Percentiles rank a stretch among this genome's conserved stretches.
phyloP scores from a whole-genome alignment of 2,888 invertebrate species.

The Copidosoma aretas region DNA sequence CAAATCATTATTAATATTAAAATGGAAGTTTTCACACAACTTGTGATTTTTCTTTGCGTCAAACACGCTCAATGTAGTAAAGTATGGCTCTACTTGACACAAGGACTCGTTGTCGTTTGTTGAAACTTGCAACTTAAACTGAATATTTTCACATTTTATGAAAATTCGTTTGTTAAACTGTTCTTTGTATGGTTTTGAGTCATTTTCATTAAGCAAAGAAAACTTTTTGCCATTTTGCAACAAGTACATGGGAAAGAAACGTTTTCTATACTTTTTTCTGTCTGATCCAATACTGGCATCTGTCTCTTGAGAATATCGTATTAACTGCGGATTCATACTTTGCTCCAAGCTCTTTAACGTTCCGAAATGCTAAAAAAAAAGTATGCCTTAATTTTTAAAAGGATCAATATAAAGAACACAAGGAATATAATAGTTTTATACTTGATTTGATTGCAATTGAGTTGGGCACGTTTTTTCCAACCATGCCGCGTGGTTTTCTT shows the following conservation, averaged over 20 bases:
- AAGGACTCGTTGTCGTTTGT: conserved; percentile 78
- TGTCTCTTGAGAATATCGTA: conserved; percentile 89
- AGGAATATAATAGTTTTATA: conserved; percentile 1
- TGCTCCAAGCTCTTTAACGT: conserved; percentile 88
- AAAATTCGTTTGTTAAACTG: conserved; percentile 87
- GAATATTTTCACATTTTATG: conserved; percentile 82
- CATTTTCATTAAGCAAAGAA: conserved; percentile 62
- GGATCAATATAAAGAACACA: neutral
- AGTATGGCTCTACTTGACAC: conserved; percentile 92
- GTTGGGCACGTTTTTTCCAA: conserved; percentile 68
- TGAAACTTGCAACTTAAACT: conserved; percentile 83
- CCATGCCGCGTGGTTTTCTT: conserved; percentile 76
- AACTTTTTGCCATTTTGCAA: conserved; percentile 63
- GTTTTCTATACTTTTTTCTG: conserved; percentile 79
- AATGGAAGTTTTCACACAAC: conserved; percentile 92
- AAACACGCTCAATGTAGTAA: conserved; percentile 86
- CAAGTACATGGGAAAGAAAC: conserved; percentile 78
- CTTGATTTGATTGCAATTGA: conserved; percentile 68
- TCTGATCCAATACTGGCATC: conserved; percentile 84
- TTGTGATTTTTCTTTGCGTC: conserved; percentile 88
- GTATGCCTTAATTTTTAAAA: conserved; percentile 6
- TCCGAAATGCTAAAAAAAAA: conserved; percentile 68
- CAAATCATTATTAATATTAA: conserved; percentile 80
- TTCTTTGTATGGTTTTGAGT: conserved; percentile 75
- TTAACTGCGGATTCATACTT: conserved; percentile 90